Evolutionary conservation across 2,888 invertebrate genomes (phyloP), one percentile per base, ranked within the genome.

Genomic region (Hypomecis atomaria): DNA sequence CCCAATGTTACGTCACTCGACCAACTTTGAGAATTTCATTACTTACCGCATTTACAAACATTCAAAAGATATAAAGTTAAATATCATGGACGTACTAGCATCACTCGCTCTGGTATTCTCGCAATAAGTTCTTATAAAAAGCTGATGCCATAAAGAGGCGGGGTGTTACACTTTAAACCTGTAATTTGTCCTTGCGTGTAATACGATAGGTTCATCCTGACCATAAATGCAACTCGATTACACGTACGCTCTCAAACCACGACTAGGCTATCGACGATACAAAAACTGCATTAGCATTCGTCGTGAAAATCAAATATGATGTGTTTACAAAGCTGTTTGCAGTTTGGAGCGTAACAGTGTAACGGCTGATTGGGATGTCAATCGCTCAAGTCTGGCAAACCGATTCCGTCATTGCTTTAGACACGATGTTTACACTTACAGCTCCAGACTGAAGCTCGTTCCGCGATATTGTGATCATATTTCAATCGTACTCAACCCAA

Each of bases 241-340:
- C 56, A 10, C 53, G 23, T 48, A 9, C 33, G 37, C 34, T 23
- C 44, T 43, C 34, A 49, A 59, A 65, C 65, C 55, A 50, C 58
- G 61, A 64, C 58, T 67, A 59, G 62, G 54, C 65, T 64, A 63
- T 45, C 64, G 43, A 59, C 59, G 62, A 10, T 64, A 64, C 69
- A 72, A 68, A 70, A 72, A 67, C 70, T 66, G 62, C 60, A 67
- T 66, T 69, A 66, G 65, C 64, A 67, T 62, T 65, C 67, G 62
- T 72, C 37, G 50, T 65, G 66, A 70, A 75, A 77, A 72, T 71
- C 71, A 70, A 73, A 75, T 71, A 73, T 74, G 81, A 81, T 80
- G 77, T 83, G 82, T 86, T 84, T 85, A 84, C 72, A 76, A 70
- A 74, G 74, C 75, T 71, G 78, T 78, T 86, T 84, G 80, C 84